phyloP scores from a whole-genome alignment of 2,113 vertebrate species.

The Crocuta crocuta region DNA sequence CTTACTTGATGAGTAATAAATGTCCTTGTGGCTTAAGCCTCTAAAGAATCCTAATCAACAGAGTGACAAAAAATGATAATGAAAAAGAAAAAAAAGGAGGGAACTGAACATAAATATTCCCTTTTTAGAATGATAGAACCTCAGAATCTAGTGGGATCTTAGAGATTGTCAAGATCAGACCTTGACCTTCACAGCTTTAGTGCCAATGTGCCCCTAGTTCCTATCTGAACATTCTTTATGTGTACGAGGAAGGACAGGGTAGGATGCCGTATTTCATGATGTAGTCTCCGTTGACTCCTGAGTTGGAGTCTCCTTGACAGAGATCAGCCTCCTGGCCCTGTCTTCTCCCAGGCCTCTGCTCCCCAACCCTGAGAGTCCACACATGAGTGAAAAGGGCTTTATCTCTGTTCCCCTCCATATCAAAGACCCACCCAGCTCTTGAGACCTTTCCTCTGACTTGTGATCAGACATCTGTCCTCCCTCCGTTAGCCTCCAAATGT shows the following conservation, averaged over 20 bases:
- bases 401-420: not conserved
- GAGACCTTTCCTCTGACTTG: not conserved
- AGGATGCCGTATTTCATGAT: not conserved
- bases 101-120: not conserved
- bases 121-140: conserved; percentile 30
- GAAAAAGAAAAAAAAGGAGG: not conserved
- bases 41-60: not conserved
- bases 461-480: conserved; percentile 65
- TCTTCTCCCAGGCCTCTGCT: not conserved
- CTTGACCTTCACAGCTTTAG: not conserved
- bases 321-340: not conserved
- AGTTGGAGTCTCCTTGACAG: not conserved
- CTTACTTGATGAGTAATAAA: conserved; percentile 21
- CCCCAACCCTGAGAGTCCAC: not conserved
- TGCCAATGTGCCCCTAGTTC: not conserved
- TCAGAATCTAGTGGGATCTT: not conserved
- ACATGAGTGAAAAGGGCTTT: not conserved
- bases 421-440: not conserved
- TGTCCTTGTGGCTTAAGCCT: not conserved
- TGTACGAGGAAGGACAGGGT: not conserved
- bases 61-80: not conserved
- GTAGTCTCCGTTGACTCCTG: not conserved
- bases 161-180: not conserved
- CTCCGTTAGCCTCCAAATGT: conserved; percentile 73
- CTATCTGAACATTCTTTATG: not conserved